Percentiles rank a stretch among this genome's conserved stretches.
Conservation (phyloP, 2,797 vertebrate species). For the Trachurus trachurus region DNA sequence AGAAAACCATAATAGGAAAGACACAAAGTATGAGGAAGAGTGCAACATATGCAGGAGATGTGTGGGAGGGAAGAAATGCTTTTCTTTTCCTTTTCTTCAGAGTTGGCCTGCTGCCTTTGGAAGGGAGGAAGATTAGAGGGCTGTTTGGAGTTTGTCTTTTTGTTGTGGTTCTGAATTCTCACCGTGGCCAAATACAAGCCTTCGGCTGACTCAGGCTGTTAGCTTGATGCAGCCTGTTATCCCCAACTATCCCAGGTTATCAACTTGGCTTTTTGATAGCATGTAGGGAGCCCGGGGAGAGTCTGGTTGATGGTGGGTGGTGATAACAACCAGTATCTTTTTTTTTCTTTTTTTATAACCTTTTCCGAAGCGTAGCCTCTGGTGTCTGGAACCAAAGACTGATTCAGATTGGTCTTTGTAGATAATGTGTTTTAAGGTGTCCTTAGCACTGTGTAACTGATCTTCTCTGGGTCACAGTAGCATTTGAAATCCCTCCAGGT, state of each 20-base stretch:
- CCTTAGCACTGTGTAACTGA: conserved; percentile 36
- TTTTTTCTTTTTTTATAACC: background rate
- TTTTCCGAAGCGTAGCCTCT: background rate
- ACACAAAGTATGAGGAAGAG: background rate
- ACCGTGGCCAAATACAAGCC: conserved; percentile 17
- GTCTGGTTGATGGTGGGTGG: conserved; percentile 11
- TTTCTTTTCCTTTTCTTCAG: conserved; percentile 8
- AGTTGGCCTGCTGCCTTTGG: background rate
- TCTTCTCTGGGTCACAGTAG: conserved; percentile 44
- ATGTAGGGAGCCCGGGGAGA: background rate
- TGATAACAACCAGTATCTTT: conserved; percentile 30
- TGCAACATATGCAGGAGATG: background rate
- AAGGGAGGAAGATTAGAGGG: conserved; percentile 22
- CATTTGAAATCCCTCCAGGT: conserved; percentile 51
- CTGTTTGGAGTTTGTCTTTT: conserved; percentile 27
- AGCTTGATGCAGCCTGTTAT: conserved; percentile 24
- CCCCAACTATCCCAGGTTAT: conserved; percentile 17
- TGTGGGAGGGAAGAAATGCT: conserved; percentile 15
- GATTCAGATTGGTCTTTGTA: conserved; percentile 32
- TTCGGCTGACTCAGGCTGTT: conserved; percentile 29
- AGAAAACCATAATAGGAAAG: conserved; percentile 1
- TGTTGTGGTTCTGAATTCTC: conserved; percentile 31
- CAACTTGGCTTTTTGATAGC: conserved; percentile 8
- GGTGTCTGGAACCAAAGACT: conserved; percentile 4
- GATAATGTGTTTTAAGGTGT: conserved; percentile 34